These are phyloP conservation scores for Anagrus nilaparvatae DNA, from an alignment of 1,140 invertebrate genomes.

Conservation along the genomic window DNA sequence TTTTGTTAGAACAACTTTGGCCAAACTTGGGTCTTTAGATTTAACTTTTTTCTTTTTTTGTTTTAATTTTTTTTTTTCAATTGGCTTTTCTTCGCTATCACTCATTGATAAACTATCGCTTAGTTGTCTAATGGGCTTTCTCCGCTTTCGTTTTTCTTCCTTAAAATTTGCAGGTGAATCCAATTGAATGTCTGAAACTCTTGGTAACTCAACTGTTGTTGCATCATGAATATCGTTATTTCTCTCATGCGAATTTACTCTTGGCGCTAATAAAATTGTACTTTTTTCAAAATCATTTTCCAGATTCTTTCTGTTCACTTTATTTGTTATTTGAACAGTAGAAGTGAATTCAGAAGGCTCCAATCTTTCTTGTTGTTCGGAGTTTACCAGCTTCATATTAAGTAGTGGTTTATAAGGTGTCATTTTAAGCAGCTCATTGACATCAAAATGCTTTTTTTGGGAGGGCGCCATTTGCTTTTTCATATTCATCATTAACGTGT, in stretches of 20 bases:
- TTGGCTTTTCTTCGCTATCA: not conserved
- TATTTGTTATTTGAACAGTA: slow-evolving; percentile 13
- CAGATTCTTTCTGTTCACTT: slow-evolving; percentile 8
- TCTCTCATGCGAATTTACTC: too few relatives aligned
- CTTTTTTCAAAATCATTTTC: not conserved
- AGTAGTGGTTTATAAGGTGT: slow-evolving; percentile 11
- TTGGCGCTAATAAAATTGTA: too few relatives aligned
- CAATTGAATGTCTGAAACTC: not conserved
- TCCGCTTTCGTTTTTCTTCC: not conserved
- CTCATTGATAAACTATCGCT: slow-evolving; percentile 2
- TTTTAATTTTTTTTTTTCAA: not conserved
- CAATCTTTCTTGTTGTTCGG: not conserved
- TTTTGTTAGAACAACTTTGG: slow-evolving; percentile 30
- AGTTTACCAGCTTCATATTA: not conserved
- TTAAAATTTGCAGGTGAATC: not conserved
- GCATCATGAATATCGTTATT: not conserved
- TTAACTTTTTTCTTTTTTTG: slow-evolving; percentile 6
- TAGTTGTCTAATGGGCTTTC: not conserved
- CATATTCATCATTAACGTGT: slow-evolving; percentile 23
- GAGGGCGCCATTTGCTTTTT: slow-evolving; percentile 1
- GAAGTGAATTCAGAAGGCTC: slow-evolving; percentile 8
- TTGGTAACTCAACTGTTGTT: slow-evolving; percentile 4
- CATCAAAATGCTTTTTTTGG: slow-evolving; percentile 18
- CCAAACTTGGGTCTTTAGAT: slow-evolving; percentile 25
- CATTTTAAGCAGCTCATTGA: slow-evolving; percentile 22